phyloP scores from a whole-genome alignment of 2,113 vertebrate genomes.

The Poeciliopsis occidentalis region DNA sequence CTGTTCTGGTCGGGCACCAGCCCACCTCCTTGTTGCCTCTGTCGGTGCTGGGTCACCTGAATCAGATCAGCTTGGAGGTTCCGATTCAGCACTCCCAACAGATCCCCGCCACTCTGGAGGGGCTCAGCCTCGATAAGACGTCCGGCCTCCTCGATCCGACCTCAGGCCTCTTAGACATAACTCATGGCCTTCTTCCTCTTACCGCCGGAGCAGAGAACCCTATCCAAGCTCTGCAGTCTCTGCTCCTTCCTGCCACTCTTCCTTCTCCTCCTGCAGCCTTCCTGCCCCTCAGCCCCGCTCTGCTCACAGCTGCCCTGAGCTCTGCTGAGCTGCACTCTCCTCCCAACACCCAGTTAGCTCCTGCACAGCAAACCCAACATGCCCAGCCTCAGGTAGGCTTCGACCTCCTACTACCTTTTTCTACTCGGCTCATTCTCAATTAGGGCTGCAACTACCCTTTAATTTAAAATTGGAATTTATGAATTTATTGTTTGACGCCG shows the following conservation, averaged over 20 bases:
- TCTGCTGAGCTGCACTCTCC: conserved; percentile 73
- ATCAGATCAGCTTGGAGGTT: conserved; percentile 79
- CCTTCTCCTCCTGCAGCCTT: conserved; percentile 76
- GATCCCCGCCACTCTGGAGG: conserved; percentile 76
- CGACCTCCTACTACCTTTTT: conserved; percentile 26
- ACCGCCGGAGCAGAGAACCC: conserved; percentile 69
- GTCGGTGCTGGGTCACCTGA: conserved; percentile 73
- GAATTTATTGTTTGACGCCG: too few species aligned
- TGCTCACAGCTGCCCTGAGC: conserved; percentile 84
- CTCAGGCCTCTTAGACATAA: conserved; percentile 82
- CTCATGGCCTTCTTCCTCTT: conserved; percentile 82
- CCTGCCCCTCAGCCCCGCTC: conserved; percentile 85
- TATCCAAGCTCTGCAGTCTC: conserved; percentile 78
- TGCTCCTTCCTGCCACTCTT: conserved; percentile 79
- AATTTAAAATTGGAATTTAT: too few species aligned
- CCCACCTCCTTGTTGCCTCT: conserved; percentile 82
- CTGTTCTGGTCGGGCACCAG: conserved; percentile 82
- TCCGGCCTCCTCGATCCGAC: conserved; percentile 80
- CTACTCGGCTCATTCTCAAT: not conserved
- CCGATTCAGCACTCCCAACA: conserved; percentile 79
- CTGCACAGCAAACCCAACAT: conserved; percentile 74
- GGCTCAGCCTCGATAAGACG: conserved; percentile 74
- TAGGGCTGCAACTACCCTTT: too few species aligned
- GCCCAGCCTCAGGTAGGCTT: conserved; percentile 76
- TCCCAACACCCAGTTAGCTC: conserved; percentile 69